Base-by-base conservation (phyloP, 2,888 invertebrate genomes). In the Lepetodrilus schrolli region DNA sequence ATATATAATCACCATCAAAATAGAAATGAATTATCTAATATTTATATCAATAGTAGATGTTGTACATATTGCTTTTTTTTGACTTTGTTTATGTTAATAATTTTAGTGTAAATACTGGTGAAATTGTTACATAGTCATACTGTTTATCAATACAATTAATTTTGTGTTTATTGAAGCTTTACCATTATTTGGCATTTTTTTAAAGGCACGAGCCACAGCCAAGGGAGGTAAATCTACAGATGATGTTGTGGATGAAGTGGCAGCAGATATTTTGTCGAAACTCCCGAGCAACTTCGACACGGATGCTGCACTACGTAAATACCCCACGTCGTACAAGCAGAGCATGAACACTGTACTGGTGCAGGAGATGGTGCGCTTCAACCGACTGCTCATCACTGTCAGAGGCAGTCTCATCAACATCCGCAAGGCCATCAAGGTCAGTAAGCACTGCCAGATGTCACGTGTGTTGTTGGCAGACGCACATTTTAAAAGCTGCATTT, bases 211-310 rank as follows among this genome's bases (percentile, higher is more conserved):
- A 83, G 88, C 88, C 34, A 82, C 88, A 0, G 82, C 87, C n/a
- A 85, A 83, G 13, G 88, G 89, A 38, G 93, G 93, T 3, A 93
- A 93, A 77, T 94, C 95, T 0, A 93, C 95, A 0, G 96, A 97
- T 84, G 94, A 96, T 82, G 92, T 95, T 50, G 95, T 96, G 0
- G 93, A 93, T 89, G 94, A 93, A 70, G 95, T 96, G 0, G 94
- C 96, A 0, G 92, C 93, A 38, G 96, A 96, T 85, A 94, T 97
- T 77, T 90, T 96, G 8, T 90, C 92, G 4, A 95, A 89, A 80
- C 83, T 89, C 74, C 91, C 90, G 21, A 74, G 79, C 7, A 86
- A 91, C 77, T 91, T 88, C 78, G 90, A 91, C 80, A 89, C 86
- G 5, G 90, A 88, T 73, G 82, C 86, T 13, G 90, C 88, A 0